A percentile compares a stretch with the other conserved stretches of the same genome.
Conservation (phyloP, 1,140 invertebrate species). For the Aphelinus certus region DNA sequence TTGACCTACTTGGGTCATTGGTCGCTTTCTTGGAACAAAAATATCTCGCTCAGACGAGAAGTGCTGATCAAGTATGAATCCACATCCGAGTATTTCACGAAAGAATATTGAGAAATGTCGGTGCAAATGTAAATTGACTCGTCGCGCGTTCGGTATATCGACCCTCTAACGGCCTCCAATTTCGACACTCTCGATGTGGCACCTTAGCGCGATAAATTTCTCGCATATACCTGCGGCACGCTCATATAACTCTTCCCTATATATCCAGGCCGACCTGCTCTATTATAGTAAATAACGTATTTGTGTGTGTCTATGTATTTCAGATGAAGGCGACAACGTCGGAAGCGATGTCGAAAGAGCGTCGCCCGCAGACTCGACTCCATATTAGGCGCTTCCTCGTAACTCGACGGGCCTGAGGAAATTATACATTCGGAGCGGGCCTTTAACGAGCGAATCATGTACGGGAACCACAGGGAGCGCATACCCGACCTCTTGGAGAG, state of each 20-base stretch:
- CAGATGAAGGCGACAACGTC: constrained; percentile 1
- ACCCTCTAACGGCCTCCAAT: too few relatives aligned
- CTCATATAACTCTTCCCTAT: too few relatives aligned
- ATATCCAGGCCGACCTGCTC: too few relatives aligned
- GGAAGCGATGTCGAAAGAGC: constrained; percentile 34
- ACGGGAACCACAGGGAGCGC: constrained; percentile 12
- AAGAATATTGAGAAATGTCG: too few relatives aligned
- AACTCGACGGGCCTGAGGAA: constrained; percentile 13
- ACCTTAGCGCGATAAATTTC: background rate
- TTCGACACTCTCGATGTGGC: background rate
- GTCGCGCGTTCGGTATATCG: too few relatives aligned
- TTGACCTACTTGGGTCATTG: too few relatives aligned
- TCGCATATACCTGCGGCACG: background rate
- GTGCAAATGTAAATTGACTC: too few relatives aligned
- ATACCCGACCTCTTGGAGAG: constrained; percentile 31
- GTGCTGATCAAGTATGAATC: too few relatives aligned
- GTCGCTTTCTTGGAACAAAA: too few relatives aligned
- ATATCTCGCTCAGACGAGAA: too few relatives aligned
- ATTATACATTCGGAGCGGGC: background rate
- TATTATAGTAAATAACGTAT: too few relatives aligned
- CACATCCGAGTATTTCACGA: too few relatives aligned
- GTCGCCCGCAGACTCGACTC: constrained; percentile 9
- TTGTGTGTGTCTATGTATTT: background rate
- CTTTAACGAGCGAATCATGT: background rate
- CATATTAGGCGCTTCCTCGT: constrained; percentile 34